Evolutionary conservation across 2,797 vertebrate genomes (phyloP).

Genomic region (Cyprinella venusta): DNA sequence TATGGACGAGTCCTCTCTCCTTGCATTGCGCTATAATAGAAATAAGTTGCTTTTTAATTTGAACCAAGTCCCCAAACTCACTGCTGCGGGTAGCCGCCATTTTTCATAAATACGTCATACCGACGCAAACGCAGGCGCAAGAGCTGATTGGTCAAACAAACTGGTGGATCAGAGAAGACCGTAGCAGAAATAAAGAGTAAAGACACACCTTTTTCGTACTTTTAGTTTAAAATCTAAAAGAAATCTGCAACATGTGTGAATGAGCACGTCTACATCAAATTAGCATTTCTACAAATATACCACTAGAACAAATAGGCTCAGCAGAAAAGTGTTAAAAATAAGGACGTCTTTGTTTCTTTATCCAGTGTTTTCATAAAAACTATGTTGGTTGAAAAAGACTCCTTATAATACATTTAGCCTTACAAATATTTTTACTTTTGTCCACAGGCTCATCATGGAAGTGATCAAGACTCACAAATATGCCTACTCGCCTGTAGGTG

Average conservation of each 20-base stretch:
- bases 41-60: slow-evolving; percentile 93
- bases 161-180: not conserved
- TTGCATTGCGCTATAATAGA: slow-evolving; percentile 89
- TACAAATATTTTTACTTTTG: too few species aligned
- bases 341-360: too few species aligned
- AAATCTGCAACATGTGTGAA: too few species aligned
- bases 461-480: not conserved
- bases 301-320: too few species aligned
- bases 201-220: too few species aligned
- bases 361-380: too few species aligned
- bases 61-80: slow-evolving; percentile 86
- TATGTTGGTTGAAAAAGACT: too few species aligned
- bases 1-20: slow-evolving; percentile 92
- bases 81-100: slow-evolving; percentile 73
- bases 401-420: too few species aligned
- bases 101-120: slow-evolving; percentile 70
- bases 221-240: not conserved
- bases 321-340: too few species aligned
- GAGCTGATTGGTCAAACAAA: slow-evolving; percentile 31
- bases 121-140: slow-evolving; percentile 14
- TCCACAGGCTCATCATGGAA: too few species aligned
- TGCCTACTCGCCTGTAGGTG: slow-evolving; percentile 33
- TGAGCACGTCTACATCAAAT: too few species aligned
- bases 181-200: not conserved
- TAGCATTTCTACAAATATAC: too few species aligned